These are phyloP conservation scores for Pseudococcus longispinus DNA, from an alignment of 2,888 invertebrate species.

Conservation along the genomic window DNA sequence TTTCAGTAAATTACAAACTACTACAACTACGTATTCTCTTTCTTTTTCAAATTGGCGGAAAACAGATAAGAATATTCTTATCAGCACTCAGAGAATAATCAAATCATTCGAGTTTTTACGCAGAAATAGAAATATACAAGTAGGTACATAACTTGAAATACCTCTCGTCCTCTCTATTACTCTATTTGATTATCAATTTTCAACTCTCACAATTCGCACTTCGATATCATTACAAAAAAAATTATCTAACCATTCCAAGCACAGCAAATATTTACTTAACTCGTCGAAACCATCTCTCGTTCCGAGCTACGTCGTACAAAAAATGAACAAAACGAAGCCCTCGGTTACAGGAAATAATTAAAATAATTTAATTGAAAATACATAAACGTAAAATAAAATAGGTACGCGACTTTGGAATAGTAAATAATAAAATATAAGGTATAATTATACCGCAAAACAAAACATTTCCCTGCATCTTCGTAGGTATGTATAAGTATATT, in stretches of 20 bases:
- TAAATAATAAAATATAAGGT: background rate
- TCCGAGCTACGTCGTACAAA: background rate
- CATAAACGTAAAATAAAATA: background rate
- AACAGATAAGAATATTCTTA: too few species aligned
- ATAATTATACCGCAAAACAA: background rate
- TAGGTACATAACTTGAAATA: too few species aligned
- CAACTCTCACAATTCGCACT: background rate
- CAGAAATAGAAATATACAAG: background rate
- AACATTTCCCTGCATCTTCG: background rate
- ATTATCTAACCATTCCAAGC: background rate
- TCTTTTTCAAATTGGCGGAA: too few species aligned
- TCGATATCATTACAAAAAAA: background rate
- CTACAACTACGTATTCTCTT: too few species aligned
- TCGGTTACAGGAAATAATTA: background rate
- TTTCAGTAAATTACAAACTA: too few species aligned
- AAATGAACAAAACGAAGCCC: background rate
- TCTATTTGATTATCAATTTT: background rate
- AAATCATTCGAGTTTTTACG: too few species aligned
- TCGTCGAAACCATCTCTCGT: background rate
- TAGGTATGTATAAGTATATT: background rate
- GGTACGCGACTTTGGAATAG: slow-evolving; percentile 8
- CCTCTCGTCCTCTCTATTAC: background rate
- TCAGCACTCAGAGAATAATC: too few species aligned
- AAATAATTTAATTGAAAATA: slow-evolving; percentile 22
- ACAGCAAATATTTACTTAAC: background rate